Base-by-base conservation (phyloP, 2,797 vertebrate genomes). In the Anisognathus igniventris region DNA sequence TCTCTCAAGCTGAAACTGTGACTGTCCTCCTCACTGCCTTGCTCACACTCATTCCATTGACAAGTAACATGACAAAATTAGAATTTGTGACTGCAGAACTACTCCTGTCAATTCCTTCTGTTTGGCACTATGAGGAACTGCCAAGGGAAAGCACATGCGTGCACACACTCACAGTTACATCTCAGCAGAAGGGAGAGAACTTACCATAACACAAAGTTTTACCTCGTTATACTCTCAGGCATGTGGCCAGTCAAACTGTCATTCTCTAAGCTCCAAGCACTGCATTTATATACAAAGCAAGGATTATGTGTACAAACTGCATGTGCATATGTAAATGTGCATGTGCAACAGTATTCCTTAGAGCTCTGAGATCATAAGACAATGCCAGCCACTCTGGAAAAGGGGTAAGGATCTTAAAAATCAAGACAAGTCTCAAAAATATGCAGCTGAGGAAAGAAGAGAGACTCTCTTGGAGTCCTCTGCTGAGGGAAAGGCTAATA, bases 401-500 rank as follows among this genome's bases (percentile, higher is more conserved):
- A 86, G 54, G 90, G 65, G 17, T 68, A 94, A 83, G 35, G 72
- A 74, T 58, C 79, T 90, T 88, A 64, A 86, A 65, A 89, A 35
- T 56, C 81, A 92, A 40, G 33, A 86, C 10, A 83, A 91, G 25
- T 83, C 47, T 90, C 82, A 93, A 88, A 91, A 90, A 78, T 83
- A 91, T 1, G 58, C 82, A 92, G 51, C 72, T 88, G 48, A 68
- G 66, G 74, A 93, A 96, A 93, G 85, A 88, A 91, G 79, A 93
- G 73, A 95, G 65, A 91, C 94, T 75, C 91, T 93, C 68, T 65
- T 51, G 51, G 89, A 96, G 80, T 73, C 74, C 84, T 81, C 81
- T 91, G 64, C 75, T 86, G 82, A 95, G 85, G 85, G 90, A 95
- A 96, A 94, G 94, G 87, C 91, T 92, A 91, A 73, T 83, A 86